A percentile compares a stretch with the other conserved stretches of the same genome.
Conservation (phyloP, 2,888 invertebrate species). For the Mylabris sibirica region DNA sequence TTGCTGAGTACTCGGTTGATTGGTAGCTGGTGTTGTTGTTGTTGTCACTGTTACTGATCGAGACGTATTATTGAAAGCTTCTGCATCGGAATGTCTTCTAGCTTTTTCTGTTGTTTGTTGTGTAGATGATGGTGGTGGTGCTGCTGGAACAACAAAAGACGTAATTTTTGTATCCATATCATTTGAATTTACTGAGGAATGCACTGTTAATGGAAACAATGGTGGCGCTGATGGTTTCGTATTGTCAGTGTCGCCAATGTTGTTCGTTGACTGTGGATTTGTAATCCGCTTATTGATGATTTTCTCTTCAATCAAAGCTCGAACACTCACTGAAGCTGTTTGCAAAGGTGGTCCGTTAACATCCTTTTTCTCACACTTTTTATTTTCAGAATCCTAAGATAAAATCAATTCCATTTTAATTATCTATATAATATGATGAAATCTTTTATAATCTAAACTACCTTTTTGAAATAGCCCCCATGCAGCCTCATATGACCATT, state of each 20-base stretch:
- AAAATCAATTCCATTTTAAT: not conserved
- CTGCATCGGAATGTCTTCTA: constrained; percentile 67
- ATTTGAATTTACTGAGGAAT: constrained; percentile 58
- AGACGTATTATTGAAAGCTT: constrained; percentile 60
- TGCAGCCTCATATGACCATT: constrained; percentile 98
- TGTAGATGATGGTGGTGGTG: constrained; percentile 67
- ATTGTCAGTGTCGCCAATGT: constrained; percentile 40
- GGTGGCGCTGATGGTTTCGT: constrained; percentile 59
- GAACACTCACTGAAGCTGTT: constrained; percentile 90
- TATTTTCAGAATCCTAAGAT: constrained; percentile 79
- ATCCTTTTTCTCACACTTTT: constrained; percentile 87
- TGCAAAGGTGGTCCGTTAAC: constrained; percentile 83
- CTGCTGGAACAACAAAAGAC: constrained; percentile 68
- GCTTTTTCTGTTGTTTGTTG: constrained; percentile 61
- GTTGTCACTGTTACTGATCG: not conserved
- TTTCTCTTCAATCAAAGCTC: constrained; percentile 91
- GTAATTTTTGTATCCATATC: constrained; percentile 59
- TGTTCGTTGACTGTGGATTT: constrained; percentile 46
- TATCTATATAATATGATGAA: not conserved
- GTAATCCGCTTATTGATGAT: constrained; percentile 86
- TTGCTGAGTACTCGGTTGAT: constrained; percentile 62
- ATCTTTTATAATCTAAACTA: constrained; percentile 55
- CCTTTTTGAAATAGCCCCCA: constrained; percentile 96
- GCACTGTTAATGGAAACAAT: constrained; percentile 59
- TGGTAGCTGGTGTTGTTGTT: not conserved